Evolutionary conservation across 2,113 vertebrate species (phyloP).

Genomic region (Periophthalmodon schlosseri): DNA sequence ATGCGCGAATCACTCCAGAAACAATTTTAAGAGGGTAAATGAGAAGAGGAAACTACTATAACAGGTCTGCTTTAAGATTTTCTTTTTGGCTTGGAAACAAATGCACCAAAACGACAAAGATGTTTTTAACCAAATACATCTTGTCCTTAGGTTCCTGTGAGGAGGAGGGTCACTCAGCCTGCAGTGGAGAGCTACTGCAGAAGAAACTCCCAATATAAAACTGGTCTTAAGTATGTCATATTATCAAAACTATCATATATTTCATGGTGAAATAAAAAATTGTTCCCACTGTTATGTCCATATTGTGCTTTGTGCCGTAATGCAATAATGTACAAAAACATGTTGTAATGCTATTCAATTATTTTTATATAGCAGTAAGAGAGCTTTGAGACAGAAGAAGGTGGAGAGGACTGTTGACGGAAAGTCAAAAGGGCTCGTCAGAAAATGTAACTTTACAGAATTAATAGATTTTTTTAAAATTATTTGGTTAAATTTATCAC

Average conservation of each 20-base stretch:
- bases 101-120: neutral
- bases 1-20: too few relatives aligned
- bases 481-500: neutral
- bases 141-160: conserved; percentile 69
- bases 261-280: neutral
- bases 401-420: conserved; percentile 30
- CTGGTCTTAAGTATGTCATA: conserved; percentile 59
- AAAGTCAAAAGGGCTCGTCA: conserved; percentile 67
- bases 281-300: neutral
- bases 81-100: neutral
- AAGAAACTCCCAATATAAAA: conserved; percentile 53
- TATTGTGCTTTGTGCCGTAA: neutral
- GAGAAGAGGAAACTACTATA: too few relatives aligned
- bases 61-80: neutral
- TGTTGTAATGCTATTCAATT: neutral
- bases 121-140: neutral
- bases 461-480: neutral
- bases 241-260: neutral
- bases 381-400: conserved; percentile 37
- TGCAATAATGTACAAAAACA: neutral
- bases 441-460: conserved; percentile 64
- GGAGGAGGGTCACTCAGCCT: conserved; percentile 38
- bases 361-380: conserved; percentile 43
- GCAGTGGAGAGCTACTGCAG: conserved; percentile 56
- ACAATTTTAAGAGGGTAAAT: too few relatives aligned